Evolutionary conservation across 2,797 vertebrate species (phyloP).

Genomic region (Prunella strophiata): DNA sequence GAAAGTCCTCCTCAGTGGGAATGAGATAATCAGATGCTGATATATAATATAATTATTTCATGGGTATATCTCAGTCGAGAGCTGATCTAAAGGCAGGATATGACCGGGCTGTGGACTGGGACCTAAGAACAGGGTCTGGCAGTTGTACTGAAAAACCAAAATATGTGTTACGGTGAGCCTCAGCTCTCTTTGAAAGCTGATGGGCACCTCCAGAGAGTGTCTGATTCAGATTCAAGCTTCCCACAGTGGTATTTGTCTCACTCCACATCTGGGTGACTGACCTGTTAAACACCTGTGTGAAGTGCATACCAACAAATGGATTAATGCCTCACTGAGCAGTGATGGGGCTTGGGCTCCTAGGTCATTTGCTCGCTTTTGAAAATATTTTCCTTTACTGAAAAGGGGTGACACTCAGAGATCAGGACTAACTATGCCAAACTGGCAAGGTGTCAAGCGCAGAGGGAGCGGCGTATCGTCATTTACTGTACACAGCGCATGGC

Average conservation of each 20-base stretch:
- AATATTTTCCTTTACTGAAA: slow-evolving; percentile 1
- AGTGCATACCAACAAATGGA: neutral
- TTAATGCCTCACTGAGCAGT: neutral
- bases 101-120: neutral
- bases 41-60: neutral
- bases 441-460: neutral
- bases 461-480: neutral
- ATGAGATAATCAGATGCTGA: neutral
- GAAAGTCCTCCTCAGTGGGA: neutral
- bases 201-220: neutral
- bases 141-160: neutral
- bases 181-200: neutral
- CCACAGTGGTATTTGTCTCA: neutral
- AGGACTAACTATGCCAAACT: neutral
- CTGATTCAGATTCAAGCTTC: neutral
- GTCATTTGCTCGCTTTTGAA: neutral
- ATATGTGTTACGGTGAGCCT: neutral
- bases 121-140: neutral
- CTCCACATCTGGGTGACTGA: neutral
- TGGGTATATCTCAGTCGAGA: neutral
- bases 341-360: neutral
- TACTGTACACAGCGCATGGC: neutral
- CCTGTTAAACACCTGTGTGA: neutral
- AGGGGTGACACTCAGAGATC: neutral
- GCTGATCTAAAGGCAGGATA: neutral